phyloP scores from a whole-genome alignment of 2,888 invertebrate genomes.

The Cloeon dipterum region DNA sequence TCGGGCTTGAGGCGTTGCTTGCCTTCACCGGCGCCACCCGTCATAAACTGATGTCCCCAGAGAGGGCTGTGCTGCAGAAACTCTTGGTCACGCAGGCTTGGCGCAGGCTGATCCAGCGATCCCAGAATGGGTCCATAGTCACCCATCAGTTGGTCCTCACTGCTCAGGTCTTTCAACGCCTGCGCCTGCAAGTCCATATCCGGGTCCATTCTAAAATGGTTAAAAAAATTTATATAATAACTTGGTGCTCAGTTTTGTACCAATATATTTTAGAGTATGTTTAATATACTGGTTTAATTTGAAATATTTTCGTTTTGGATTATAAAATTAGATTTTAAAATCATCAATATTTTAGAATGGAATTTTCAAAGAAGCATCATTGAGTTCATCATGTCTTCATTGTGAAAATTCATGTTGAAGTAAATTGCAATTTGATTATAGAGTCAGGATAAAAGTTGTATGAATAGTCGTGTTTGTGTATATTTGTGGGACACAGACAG shows the following conservation, averaged over 20 bases:
- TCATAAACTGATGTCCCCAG: conserved; percentile 43
- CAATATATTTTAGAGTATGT: background rate
- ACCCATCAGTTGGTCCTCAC: conserved; percentile 2
- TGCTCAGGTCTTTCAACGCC: conserved; percentile 3
- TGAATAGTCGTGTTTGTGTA: too few relatives aligned
- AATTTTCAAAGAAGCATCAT: too few relatives aligned
- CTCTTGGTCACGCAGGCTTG: conserved; percentile 68
- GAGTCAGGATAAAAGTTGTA: too few relatives aligned
- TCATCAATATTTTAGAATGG: too few relatives aligned
- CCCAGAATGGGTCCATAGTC: background rate
- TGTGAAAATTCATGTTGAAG: too few relatives aligned
- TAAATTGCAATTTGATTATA: too few relatives aligned
- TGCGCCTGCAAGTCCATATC: conserved; percentile 1
- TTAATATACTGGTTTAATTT: background rate
- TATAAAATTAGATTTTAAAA: background rate
- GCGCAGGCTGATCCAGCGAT: conserved; percentile 17
- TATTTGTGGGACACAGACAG: too few relatives aligned
- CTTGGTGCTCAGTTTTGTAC: background rate
- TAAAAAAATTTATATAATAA: too few relatives aligned
- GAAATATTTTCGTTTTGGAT: background rate
- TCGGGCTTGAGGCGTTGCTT: conserved; percentile 35
- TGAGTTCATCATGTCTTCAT: too few relatives aligned
- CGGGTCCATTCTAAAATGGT: background rate
- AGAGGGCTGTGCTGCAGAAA: conserved; percentile 57
- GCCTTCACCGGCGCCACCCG: conserved; percentile 54